phyloP scores from a whole-genome alignment of 2,113 vertebrate species.

The Chamaetylas fuelleborni region DNA sequence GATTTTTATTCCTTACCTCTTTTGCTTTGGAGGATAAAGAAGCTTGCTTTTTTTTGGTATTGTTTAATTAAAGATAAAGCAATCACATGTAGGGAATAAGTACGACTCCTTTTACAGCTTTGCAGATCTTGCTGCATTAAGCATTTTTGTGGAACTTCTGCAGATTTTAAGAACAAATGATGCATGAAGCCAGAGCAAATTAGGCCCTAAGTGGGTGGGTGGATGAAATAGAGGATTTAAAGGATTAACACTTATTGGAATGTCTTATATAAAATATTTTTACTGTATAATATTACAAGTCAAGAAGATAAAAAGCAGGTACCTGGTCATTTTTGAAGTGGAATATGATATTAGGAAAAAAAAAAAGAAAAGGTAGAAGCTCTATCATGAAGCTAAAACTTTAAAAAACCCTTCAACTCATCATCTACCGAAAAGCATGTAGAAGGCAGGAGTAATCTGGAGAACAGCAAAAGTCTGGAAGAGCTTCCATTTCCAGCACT shows the following conservation, averaged over 20 bases:
- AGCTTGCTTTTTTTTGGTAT: neutral
- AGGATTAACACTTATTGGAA: conserved; percentile 26
- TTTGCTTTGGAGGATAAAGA: neutral
- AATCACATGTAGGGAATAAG: neutral
- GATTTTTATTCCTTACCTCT: neutral
- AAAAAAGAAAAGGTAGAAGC: neutral
- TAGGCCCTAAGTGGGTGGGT: neutral
- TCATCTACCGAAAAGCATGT: neutral
- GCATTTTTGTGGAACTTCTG: neutral
- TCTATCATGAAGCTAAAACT: neutral
- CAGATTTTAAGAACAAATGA: conserved; percentile 28
- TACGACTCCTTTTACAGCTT: neutral
- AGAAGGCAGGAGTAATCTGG: neutral
- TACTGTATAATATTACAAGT: neutral
- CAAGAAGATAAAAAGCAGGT: neutral
- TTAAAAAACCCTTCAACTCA: neutral
- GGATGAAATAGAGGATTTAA: neutral
- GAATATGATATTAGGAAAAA: neutral
- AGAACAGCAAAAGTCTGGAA: neutral
- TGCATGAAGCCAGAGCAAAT: conserved; percentile 25
- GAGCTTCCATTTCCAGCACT: neutral
- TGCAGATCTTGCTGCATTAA: conserved; percentile 3
- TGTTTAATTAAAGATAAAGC: conserved; percentile 22
- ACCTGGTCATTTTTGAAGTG: neutral
- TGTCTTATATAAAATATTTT: conserved; percentile 7